Evolutionary conservation across 2,797 vertebrate genomes (phyloP), one percentile per base, ranked within the genome.

Genomic region (Rachycentron canadum): DNA sequence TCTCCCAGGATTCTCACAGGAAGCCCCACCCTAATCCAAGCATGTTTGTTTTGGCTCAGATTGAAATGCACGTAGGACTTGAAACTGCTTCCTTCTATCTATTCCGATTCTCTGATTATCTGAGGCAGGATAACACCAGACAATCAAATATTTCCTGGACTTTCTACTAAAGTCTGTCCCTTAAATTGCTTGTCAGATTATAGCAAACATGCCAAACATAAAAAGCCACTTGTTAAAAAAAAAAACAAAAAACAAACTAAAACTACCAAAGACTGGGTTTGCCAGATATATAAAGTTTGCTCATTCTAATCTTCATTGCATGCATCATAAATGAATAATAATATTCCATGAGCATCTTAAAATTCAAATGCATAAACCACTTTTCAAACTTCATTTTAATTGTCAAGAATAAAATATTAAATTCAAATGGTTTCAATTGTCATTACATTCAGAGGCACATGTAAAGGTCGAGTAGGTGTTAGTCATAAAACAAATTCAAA

Each of bases 21-120:
- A 94, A 92, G 85, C 92, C 87, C 88, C 93, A 92, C 93, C 94
- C 89, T 88, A 76, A 90, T 79, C 79, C 79, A 21, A 69, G 75
- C 72, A 41, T 89, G 86, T 91, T 92, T 92, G 72, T 87, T 91
- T 92, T 86, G 88, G 87, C 87, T 89, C 70, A 71, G 78, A 59
- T 69, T 50, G 69, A 92, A 85, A 73, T n/a, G 21, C 57, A 79
- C 6, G 11, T 9, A 61, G 36, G 84, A 86, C 78, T 12, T 89
- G 76, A 87, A 86, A 73, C 76, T 55, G 52, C 55, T 71, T 30
- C 69, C 19, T 58, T 59, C 58, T 77, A 74, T 89, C 85, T 86
- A 74, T n/a, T n/a, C n/a, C n/a, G n/a, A n/a, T n/a, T n/a, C n/a
- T n/a, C 69, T 61, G 67, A 67, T 85, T 83, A 86, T 89, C 79